Conservation (phyloP, 2,113 vertebrate genomes). For the Potamarius usumacintae region DNA sequence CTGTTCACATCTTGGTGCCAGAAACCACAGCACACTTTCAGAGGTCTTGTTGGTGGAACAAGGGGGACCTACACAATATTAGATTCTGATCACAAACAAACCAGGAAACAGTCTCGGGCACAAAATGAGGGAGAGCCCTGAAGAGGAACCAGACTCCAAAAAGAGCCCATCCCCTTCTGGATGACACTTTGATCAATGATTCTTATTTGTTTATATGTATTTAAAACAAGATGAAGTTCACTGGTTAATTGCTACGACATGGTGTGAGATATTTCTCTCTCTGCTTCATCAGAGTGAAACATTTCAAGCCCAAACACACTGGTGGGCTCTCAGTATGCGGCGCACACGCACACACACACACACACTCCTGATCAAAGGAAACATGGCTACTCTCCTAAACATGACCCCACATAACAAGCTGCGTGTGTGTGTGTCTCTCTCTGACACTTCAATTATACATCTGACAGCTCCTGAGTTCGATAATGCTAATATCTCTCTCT, state of each 20-base stretch:
- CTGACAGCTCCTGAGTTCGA: slow-evolving; percentile 65
- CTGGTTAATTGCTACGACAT: neutral
- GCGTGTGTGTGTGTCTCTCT: slow-evolving; percentile 52
- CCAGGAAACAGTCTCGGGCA: neutral
- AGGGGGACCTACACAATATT: too few species aligned
- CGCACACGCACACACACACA: slow-evolving; percentile 38
- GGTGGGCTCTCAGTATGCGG: slow-evolving; percentile 32
- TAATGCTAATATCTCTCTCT: too few species aligned
- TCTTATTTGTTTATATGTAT: neutral
- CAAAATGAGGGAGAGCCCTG: neutral
- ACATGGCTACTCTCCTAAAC: slow-evolving; percentile 61
- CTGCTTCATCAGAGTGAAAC: slow-evolving; percentile 39
- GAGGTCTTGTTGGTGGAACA: too few species aligned
- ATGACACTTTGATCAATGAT: neutral
- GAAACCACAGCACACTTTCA: too few species aligned
- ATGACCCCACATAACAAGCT: slow-evolving; percentile 62
- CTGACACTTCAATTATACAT: slow-evolving; percentile 69
- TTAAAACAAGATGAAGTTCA: neutral
- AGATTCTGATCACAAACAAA: too few species aligned
- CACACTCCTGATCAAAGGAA: slow-evolving; percentile 69
- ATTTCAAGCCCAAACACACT: slow-evolving; percentile 45
- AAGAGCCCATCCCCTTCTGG: neutral
- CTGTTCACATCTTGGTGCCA: too few species aligned
- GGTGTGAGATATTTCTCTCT: neutral
- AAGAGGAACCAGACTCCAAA: neutral